These are phyloP conservation scores for Varecia variegata DNA, from an alignment of 2,797 vertebrate species.

Conservation along the genomic window DNA sequence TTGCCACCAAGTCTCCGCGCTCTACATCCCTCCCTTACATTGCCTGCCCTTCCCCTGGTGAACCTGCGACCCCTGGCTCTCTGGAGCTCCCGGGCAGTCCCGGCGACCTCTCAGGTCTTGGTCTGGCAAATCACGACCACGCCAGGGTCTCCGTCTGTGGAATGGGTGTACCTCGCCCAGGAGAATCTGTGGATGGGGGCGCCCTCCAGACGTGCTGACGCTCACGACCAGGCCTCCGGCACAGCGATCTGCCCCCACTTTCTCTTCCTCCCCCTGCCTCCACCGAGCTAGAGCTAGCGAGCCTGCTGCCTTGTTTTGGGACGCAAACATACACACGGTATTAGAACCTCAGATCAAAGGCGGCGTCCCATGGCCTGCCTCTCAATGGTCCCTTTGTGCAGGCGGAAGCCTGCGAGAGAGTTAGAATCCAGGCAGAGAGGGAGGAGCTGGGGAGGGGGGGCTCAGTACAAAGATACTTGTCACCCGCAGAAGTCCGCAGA, in stretches of 20 bases:
- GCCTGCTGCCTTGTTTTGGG: conserved; percentile 89
- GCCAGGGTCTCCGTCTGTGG: neutral
- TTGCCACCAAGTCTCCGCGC: neutral
- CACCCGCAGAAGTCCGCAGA: conserved; percentile 84
- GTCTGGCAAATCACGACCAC: neutral
- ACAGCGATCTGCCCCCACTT: conserved; percentile 59
- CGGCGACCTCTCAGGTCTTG: neutral
- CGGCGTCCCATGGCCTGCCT: conserved; percentile 84
- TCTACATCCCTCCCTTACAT: neutral
- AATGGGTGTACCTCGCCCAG: neutral
- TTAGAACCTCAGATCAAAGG: conserved; percentile 89
- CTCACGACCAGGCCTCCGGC: neutral
- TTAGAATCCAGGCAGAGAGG: conserved; percentile 78
- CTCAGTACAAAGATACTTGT: conserved; percentile 85
- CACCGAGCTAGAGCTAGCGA: conserved; percentile 60
- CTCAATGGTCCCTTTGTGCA: conserved; percentile 89
- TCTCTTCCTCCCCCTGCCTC: conserved; percentile 62
- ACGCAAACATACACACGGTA: conserved; percentile 91
- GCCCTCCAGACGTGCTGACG: neutral
- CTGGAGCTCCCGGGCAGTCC: neutral
- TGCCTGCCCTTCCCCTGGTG: conserved; percentile 48
- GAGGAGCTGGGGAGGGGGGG: conserved; percentile 58
- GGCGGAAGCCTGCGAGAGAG: conserved; percentile 85
- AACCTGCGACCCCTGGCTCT: neutral
- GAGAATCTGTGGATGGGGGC: neutral